phyloP scores from a whole-genome alignment of 2,888 invertebrate genomes.

The Machimus atricapillus region DNA sequence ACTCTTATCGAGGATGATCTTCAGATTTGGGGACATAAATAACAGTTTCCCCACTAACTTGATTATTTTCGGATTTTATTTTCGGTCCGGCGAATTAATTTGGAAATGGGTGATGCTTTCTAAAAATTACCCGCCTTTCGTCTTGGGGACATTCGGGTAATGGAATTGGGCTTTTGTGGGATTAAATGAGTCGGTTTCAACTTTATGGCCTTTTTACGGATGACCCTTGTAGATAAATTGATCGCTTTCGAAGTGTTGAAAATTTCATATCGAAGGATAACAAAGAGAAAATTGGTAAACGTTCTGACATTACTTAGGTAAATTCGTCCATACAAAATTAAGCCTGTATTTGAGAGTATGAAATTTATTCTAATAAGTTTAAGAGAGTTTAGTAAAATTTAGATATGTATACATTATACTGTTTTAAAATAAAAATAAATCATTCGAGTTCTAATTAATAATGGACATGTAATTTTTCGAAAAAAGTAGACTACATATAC shows the following conservation, averaged over 20 bases:
- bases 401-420: too few relatives aligned
- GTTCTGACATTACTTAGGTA: not conserved
- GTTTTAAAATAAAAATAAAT: too few relatives aligned
- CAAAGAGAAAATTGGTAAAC: not conserved
- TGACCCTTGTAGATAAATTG: not conserved
- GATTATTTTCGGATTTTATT: slow-evolving; percentile 23
- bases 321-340: too few relatives aligned
- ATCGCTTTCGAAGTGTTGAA: not conserved
- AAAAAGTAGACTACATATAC: too few relatives aligned
- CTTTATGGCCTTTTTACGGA: not conserved
- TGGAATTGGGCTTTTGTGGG: not conserved
- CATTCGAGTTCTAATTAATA: too few relatives aligned
- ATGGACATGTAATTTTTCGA: too few relatives aligned
- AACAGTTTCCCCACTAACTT: slow-evolving; percentile 8
- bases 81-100: not conserved
- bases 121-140: not conserved
- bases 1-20: slow-evolving; percentile 29
- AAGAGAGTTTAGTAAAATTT: too few relatives aligned
- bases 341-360: too few relatives aligned
- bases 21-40: slow-evolving; percentile 10
- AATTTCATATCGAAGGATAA: not conserved
- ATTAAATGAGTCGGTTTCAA: not conserved
- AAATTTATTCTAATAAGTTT: too few relatives aligned
- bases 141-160: not conserved
- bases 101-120: slow-evolving; percentile 6